Percentiles rank a stretch among this genome's conserved stretches.
Conservation (phyloP, 2,113 vertebrate species). For the Mionectes macconnelli region DNA sequence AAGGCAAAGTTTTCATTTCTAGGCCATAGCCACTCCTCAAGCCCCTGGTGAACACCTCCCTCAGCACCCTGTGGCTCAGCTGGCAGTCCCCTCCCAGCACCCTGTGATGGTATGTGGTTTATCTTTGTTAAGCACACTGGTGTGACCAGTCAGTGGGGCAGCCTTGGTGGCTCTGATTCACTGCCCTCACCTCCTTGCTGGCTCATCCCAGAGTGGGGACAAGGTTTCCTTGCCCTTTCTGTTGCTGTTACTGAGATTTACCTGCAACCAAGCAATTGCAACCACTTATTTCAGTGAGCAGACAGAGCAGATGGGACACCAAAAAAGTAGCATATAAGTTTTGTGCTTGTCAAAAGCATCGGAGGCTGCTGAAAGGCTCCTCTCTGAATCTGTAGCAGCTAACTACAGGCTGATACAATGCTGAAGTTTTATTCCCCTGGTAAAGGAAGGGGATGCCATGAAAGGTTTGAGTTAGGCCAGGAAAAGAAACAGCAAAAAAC, state of each 20-base stretch:
- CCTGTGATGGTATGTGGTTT: constrained; percentile 77
- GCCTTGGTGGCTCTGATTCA: not conserved
- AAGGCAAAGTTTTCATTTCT: constrained; percentile 41
- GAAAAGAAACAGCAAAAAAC: not conserved
- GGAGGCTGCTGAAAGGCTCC: not conserved
- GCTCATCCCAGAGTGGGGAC: not conserved
- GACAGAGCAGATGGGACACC: not conserved
- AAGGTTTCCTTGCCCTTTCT: not conserved
- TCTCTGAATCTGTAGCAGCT: not conserved
- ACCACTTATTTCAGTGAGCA: not conserved
- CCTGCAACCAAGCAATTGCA: not conserved
- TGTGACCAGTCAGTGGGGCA: not conserved
- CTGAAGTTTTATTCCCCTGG: not conserved
- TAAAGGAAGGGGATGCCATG: not conserved
- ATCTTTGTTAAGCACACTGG: not conserved
- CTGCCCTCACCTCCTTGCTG: not conserved
- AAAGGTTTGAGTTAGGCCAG: not conserved
- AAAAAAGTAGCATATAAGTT: not conserved
- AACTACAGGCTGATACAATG: not conserved
- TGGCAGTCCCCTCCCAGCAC: constrained; percentile 78
- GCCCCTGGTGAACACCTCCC: constrained; percentile 75
- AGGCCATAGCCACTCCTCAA: constrained; percentile 80
- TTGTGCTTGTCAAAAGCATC: not conserved
- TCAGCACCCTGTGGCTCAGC: constrained; percentile 74
- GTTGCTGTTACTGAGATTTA: not conserved